phyloP scores from a whole-genome alignment of 2,888 invertebrate genomes.

The Selenia dentaria region DNA sequence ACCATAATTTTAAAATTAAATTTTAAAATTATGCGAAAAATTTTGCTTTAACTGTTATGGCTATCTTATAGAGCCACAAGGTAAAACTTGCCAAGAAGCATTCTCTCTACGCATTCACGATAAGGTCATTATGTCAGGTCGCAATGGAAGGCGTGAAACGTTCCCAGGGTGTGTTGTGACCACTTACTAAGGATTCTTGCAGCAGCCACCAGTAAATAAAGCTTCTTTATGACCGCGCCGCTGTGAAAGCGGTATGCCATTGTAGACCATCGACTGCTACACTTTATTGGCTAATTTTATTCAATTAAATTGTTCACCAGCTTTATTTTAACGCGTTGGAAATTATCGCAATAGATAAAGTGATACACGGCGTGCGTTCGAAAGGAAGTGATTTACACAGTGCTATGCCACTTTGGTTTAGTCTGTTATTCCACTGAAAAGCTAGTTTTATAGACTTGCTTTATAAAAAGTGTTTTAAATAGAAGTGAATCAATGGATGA shows the following conservation, averaged over 20 bases:
- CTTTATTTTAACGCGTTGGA: slow-evolving; percentile 63
- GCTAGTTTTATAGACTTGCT: not conserved
- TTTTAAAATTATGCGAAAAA: no score
- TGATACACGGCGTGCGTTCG: slow-evolving; percentile 49
- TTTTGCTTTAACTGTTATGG: no score
- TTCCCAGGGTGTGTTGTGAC: slow-evolving; percentile 58
- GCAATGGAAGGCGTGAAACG: slow-evolving; percentile 54
- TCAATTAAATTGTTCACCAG: slow-evolving; percentile 79
- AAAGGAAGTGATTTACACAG: slow-evolving; percentile 55
- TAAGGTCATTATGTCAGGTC: slow-evolving; percentile 39
- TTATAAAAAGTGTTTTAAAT: not conserved
- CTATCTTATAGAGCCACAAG: not conserved
- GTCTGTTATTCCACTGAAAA: slow-evolving; percentile 5
- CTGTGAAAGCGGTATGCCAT: slow-evolving; percentile 74
- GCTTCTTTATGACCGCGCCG: slow-evolving; percentile 64
- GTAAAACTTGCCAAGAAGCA: slow-evolving; percentile 1
- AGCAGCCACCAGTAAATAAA: slow-evolving; percentile 70
- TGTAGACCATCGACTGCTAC: slow-evolving; percentile 70
- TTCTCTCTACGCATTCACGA: slow-evolving; percentile 22
- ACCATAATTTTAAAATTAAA: no score
- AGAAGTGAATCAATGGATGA: no score
- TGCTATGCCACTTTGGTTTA: slow-evolving; percentile 17
- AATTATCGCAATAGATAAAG: slow-evolving; percentile 76
- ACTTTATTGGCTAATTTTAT: slow-evolving; percentile 84
- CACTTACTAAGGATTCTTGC: slow-evolving; percentile 74